Base-by-base conservation (phyloP, 2,888 invertebrate species). In the Oegoconia quadripuncta region DNA sequence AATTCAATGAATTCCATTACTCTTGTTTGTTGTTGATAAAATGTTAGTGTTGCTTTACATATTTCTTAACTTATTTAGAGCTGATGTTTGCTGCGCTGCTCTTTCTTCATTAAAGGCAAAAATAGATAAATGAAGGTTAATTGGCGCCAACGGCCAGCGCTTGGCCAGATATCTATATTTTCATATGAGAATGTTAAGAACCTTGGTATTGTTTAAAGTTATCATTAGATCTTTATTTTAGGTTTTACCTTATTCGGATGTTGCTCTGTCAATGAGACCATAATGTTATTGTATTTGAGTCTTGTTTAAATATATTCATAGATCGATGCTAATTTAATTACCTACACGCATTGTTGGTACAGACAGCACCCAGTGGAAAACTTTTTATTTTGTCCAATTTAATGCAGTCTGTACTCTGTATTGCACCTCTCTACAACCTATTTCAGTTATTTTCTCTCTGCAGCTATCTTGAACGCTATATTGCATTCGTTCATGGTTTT, bases 41-140 rank as follows among this genome's bases (percentile, higher is more conserved):
- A 3, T 34, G 18, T 34, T 13, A 23, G 23, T 29, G 29, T 15
- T 31, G 31, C 18, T 11, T 11, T n/a, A n/a, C n/a, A n/a, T n/a
- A n/a, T n/a, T n/a, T n/a, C n/a, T n/a, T n/a, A n/a, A n/a, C n/a
- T n/a, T n/a, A n/a, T n/a, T n/a, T n/a, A n/a, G n/a, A n/a, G n/a
- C n/a, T n/a, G 63, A 61, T 64, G 66, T 60, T 60, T 50, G 50
- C 58, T 41, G 38, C 44, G 46, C 46, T 50, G 40, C 40, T 40
- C 39, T 46, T 50, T 50, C 51, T 59, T 57, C 51, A 63, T 65
- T 54, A 57, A 54, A 45, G 50, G 53, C 60, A 50, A 65, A 70
- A 64, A 58, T 58, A 55, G 57, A 55, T 52, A 58, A 71, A 70
- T 67, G 50, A 65, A 65, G 52, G 53, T 62, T 67, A 68, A 77